Percentiles rank a stretch among this genome's conserved stretches.
These are phyloP conservation scores for Halcyon smyrnensis DNA, from an alignment of 2,797 vertebrate genomes.

Conservation along the genomic window DNA sequence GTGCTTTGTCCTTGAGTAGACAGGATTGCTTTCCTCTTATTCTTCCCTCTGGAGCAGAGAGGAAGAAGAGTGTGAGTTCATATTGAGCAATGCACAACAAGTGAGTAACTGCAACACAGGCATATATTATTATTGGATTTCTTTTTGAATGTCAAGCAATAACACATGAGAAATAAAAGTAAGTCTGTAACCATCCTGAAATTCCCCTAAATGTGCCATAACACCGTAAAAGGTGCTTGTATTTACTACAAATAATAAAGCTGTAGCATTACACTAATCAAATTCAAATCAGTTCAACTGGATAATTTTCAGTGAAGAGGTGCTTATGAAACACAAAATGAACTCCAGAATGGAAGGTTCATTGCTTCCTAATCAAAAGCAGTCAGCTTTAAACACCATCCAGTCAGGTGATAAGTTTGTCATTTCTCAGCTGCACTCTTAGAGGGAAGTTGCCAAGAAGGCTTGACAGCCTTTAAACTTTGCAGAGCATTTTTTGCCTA, in stretches of 20 bases:
- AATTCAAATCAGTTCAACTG: conserved; percentile 50
- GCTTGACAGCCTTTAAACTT: conserved; percentile 60
- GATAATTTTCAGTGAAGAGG: conserved; percentile 49
- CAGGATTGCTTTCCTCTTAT: not conserved
- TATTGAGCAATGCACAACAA: not conserved
- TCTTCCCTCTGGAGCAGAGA: not conserved
- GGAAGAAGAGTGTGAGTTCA: not conserved
- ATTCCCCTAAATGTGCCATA: conserved; percentile 30
- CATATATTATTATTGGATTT: not conserved
- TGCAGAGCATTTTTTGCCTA: conserved; percentile 5
- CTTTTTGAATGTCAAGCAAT: conserved; percentile 21
- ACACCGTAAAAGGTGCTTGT: not conserved
- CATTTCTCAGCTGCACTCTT: conserved; percentile 40
- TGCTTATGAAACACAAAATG: conserved; percentile 63
- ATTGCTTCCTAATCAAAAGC: conserved; percentile 64
- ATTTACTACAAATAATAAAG: conserved; percentile 67
- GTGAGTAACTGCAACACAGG: not conserved
- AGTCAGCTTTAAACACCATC: conserved; percentile 54
- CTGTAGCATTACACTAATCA: conserved; percentile 40
- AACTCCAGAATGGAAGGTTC: conserved; percentile 54
- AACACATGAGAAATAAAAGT: conserved; percentile 38
- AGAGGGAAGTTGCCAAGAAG: conserved; percentile 46
- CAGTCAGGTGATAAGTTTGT: conserved; percentile 61
- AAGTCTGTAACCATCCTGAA: conserved; percentile 12
- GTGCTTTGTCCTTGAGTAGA: not conserved